These are phyloP conservation scores for Myodes glareolus DNA, from an alignment of 2,113 vertebrate species.

Conservation along the genomic window DNA sequence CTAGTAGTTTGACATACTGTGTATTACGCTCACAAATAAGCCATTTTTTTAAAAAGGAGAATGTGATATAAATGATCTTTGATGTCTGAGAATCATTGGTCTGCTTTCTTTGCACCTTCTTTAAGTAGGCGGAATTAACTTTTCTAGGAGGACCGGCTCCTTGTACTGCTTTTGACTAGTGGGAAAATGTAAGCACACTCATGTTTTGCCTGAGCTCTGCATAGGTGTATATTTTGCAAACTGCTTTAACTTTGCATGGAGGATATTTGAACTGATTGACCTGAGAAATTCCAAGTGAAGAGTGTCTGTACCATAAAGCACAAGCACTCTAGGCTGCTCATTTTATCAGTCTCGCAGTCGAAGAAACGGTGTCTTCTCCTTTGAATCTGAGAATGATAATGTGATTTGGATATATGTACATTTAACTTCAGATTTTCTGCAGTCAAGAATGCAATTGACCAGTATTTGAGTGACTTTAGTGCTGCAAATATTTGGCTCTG, in stretches of 20 bases:
- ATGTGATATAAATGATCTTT: conserved; percentile 37
- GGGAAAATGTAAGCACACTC: conserved; percentile 30
- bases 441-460: conserved; percentile 56
- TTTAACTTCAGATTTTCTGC: conserved; percentile 52
- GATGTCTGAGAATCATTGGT: conserved; percentile 28
- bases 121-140: conserved; percentile 45
- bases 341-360: conserved; percentile 30
- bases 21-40: conserved; percentile 33
- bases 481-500: conserved; percentile 57
- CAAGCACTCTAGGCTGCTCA: conserved; percentile 28
- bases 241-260: conserved; percentile 64
- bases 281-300: conserved; percentile 67
- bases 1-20: conserved; percentile 57
- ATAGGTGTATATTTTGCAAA: conserved; percentile 46
- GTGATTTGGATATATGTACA: conserved; percentile 7
- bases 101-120: conserved; percentile 38
- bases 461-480: conserved; percentile 56
- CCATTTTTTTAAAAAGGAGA: not conserved
- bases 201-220: conserved; percentile 67
- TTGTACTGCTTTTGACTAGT: conserved; percentile 60
- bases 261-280: conserved; percentile 69
- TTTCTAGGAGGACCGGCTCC: not conserved
- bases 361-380: conserved; percentile 75
- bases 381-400: conserved; percentile 54
- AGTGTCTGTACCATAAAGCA: conserved; percentile 25